phyloP scores from a whole-genome alignment of 2,888 invertebrate species.

The Erebia aethiops region DNA sequence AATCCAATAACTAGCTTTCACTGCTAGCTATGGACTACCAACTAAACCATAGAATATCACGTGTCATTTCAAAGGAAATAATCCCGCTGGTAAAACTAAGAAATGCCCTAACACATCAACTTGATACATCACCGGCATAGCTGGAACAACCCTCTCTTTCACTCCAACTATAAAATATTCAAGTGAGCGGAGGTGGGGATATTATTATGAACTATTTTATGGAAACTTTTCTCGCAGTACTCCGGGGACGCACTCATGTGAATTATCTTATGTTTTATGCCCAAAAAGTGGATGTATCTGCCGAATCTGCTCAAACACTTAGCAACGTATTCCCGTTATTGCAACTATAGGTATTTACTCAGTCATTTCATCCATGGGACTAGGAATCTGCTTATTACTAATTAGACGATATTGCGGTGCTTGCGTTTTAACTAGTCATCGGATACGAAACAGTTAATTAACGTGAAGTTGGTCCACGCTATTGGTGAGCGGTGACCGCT shows the following conservation, averaged over 20 bases:
- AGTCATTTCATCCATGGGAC: too few relatives aligned
- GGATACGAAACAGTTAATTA: too few relatives aligned
- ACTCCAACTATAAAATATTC: slow-evolving; percentile 57
- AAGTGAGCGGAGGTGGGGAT: slow-evolving; percentile 52
- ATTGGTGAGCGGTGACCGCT: too few relatives aligned
- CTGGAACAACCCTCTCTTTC: slow-evolving; percentile 33
- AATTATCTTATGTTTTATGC: slow-evolving; percentile 44
- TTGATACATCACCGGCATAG: slow-evolving; percentile 34
- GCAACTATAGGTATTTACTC: too few relatives aligned
- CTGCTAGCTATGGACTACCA: too few relatives aligned
- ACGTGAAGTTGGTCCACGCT: too few relatives aligned
- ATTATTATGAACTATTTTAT: slow-evolving; percentile 59
- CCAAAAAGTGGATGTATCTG: neutral
- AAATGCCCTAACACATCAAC: slow-evolving; percentile 37
- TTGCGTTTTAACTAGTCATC: too few relatives aligned
- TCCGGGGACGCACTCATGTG: slow-evolving; percentile 45
- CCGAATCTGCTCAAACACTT: too few relatives aligned
- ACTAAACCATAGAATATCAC: slow-evolving; percentile 3
- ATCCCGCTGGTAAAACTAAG: slow-evolving; percentile 31
- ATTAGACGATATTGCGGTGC: too few relatives aligned
- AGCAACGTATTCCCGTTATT: too few relatives aligned
- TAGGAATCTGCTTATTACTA: too few relatives aligned
- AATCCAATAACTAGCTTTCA: too few relatives aligned
- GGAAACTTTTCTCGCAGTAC: slow-evolving; percentile 49
- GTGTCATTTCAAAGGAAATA: slow-evolving; percentile 32